Base-by-base conservation (phyloP, 2,797 vertebrate genomes). In the Syndactyla subalaris region DNA sequence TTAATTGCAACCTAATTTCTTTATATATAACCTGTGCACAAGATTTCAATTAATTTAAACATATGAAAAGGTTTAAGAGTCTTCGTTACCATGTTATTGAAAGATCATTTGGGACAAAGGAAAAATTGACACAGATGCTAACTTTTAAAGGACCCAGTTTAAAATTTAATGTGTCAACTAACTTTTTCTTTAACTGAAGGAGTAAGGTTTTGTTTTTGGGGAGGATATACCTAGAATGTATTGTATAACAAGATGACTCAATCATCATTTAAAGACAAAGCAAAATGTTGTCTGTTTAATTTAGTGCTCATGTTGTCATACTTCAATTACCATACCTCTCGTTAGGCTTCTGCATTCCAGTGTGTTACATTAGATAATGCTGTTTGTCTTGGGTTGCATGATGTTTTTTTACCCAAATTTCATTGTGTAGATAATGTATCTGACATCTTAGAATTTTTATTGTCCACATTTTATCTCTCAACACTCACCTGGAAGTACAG, bases 1-100 rank as follows among this genome's bases (percentile, higher is more conserved):
- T 94, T 96, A 93, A 95, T 96, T 96, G 89, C 89, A 96, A 90
- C 95, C 94, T 79, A 96, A 92, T 97, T 96, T 96, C 91, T 92
- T 96, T 93, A 94, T 89, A 92, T 93, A 95, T 95, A 94, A 96
- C 73, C 63, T 88, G 62, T 90, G 79, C 89, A 92, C 88, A 92
- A 70, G 79, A 67, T 86, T 96, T 92, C 89, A 96, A 96, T 96
- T 97, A 95, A 62, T 96, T 96, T 89, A 93, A 97, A 89, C 67
- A 93, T 82, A 49, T 76, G 88, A 91, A 94, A 93, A 92, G 45
- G 14, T 80, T 91, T 83, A 92, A 87, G 70, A 77, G 62, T 92
- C 88, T 86, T 81, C 62, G n/a, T 90, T 94, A 83, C 72, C n/a
- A 68, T 87, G 49, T 85, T 96, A 95, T 49, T 88, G 76, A 86